These are phyloP conservation scores for Mythimna loreyi DNA, from an alignment of 2,888 invertebrate species.

Conservation along the genomic window DNA sequence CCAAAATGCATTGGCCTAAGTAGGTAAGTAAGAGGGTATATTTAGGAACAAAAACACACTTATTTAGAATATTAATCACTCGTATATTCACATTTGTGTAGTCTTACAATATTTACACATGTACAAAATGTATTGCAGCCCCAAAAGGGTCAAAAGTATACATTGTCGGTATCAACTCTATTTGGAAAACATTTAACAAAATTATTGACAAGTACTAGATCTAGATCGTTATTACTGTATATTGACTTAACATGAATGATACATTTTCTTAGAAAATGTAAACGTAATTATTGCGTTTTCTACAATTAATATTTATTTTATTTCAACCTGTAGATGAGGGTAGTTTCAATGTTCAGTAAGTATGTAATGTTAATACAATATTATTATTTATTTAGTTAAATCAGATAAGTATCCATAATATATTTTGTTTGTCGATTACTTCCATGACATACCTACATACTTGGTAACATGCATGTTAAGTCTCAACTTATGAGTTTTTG, in stretches of 20 bases:
- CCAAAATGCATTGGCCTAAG: not conserved
- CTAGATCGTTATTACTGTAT: slow-evolving; percentile 2
- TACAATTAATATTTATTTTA: not conserved
- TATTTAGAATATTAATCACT: slow-evolving; percentile 81
- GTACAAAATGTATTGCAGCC: slow-evolving; percentile 76
- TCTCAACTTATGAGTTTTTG: slow-evolving; percentile 8
- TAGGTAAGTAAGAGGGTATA: not conserved
- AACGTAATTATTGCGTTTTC: not conserved
- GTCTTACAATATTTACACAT: slow-evolving; percentile 84
- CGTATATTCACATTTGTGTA: slow-evolving; percentile 86
- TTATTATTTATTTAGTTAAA: no score
- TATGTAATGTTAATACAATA: not conserved
- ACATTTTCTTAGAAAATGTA: slow-evolving; percentile 25
- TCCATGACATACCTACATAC: no score
- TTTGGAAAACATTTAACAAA: slow-evolving; percentile 47
- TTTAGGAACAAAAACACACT: slow-evolving; percentile 62
- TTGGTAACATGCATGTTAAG: slow-evolving; percentile 28
- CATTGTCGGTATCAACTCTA: slow-evolving; percentile 41
- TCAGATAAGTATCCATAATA: no score
- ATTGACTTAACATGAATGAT: slow-evolving; percentile 14
- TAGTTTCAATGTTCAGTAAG: not conserved
- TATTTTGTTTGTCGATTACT: no score
- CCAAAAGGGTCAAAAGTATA: slow-evolving; percentile 57
- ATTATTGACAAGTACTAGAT: slow-evolving; percentile 46
- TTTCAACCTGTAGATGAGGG: not conserved